Conservation (phyloP, 2,888 invertebrate species). For the Oithona nana region DNA sequence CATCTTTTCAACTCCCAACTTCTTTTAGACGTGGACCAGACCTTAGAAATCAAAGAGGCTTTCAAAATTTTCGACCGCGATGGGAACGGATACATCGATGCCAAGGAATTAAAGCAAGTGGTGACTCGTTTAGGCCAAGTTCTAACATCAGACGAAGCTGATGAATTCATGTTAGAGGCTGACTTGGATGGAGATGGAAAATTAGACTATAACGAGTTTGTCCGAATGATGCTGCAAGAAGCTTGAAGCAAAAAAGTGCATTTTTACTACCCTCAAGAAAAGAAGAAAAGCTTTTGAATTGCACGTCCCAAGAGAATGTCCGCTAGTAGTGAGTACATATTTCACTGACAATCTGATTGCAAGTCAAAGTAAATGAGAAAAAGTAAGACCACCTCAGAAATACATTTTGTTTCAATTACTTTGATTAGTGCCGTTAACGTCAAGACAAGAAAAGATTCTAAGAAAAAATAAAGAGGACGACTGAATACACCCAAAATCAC, state of each 20-base stretch:
- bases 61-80: conserved; percentile 15
- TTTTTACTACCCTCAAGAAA: not conserved
- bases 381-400: not conserved
- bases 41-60: conserved; percentile 7
- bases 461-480: not conserved
- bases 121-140: conserved; percentile 2
- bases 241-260: not conserved
- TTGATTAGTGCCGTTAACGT: too few relatives aligned
- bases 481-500: not conserved
- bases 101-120: conserved; percentile 10
- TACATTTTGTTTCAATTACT: too few relatives aligned
- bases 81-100: conserved; percentile 15
- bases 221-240: conserved; percentile 22
- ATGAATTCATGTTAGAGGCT: conserved; percentile 15
- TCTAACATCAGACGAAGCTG: conserved; percentile 2
- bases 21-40: conserved; percentile 1
- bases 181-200: conserved; percentile 12
- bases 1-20: too few relatives aligned
- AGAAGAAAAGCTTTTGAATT: not conserved
- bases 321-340: not conserved
- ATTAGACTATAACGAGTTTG: conserved; percentile 9
- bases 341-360: not conserved
- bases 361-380: conserved; percentile 8
- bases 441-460: too few relatives aligned
- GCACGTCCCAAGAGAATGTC: conserved; percentile 11